Evolutionary conservation across 2,888 invertebrate genomes (phyloP).

Genomic region (Syrphus vitripennis): DNA sequence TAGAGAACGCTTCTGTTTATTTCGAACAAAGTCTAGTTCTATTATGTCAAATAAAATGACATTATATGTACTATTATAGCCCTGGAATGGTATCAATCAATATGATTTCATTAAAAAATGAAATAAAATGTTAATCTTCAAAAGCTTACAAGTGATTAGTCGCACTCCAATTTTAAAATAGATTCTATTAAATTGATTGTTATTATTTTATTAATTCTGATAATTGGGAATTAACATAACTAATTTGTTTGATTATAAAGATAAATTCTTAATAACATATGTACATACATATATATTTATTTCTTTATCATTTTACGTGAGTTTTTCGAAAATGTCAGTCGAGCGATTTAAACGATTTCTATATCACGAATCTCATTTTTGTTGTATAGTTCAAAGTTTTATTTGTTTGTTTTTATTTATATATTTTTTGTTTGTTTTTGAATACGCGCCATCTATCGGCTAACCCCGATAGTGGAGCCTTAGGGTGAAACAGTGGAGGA

Average conservation of each 20-base stretch:
- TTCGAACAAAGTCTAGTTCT: not conserved
- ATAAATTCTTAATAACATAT: not conserved
- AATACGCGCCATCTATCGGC: too few relatives aligned
- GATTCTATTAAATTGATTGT: not conserved
- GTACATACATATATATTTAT: not conserved
- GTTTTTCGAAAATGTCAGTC: not conserved
- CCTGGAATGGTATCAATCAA: not conserved
- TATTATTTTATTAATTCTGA: not conserved
- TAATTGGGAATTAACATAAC: not conserved
- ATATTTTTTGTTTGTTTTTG: too few relatives aligned
- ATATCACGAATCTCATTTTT: not conserved
- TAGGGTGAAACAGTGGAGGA: too few relatives aligned
- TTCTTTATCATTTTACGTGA: not conserved
- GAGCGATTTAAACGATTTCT: not conserved
- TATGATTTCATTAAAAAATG: not conserved
- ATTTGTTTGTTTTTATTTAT: too few relatives aligned
- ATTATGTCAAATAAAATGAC: not conserved
- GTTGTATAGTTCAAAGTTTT: not conserved
- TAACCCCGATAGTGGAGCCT: too few relatives aligned
- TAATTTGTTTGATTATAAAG: not conserved
- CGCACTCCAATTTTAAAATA: not conserved
- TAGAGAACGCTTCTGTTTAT: conserved; percentile 12
- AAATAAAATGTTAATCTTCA: not conserved
- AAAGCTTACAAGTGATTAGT: not conserved
- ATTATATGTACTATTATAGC: too few relatives aligned